Base-by-base conservation (phyloP, 2,113 vertebrate species). In the Mustelus asterias region DNA sequence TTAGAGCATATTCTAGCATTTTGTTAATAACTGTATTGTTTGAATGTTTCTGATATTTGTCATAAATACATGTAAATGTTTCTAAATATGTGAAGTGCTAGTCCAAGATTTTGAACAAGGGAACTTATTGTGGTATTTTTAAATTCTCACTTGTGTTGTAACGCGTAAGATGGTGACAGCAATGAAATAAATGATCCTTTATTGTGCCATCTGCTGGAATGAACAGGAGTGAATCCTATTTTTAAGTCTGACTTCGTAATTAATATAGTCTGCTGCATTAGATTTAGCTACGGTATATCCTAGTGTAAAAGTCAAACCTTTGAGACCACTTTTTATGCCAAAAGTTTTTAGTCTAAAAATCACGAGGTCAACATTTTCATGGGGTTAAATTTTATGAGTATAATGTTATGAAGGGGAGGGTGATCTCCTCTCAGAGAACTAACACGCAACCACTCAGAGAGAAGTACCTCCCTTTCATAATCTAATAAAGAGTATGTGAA, bases 21-120 rank as follows among this genome's bases (percentile, higher is more conserved):
- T 95, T 72, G 24, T 76, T 41, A 29, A 95, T 54, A 70, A 95
- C 54, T 33, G 65, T 72, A 72, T 54, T 76, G 41, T 95, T 48
- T 95, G 44, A 95, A 54, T 95, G 41, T 70, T 95, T 70, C 41
- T 95, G 94, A 95, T 70, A 10, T 54, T 54, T 54, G 26, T 72
- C 5, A 72, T 95, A 72, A 41, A 72, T 26, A 94, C 20, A 44
- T 24, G 41, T 24, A 26, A 48, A 69, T 26, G 33, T 69, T 44
- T 65, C 18, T 41, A 44, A 41, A 41, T 44, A 72, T 54, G 69
- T 95, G 54, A 95, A 76, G 41, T 93, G 60, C n/a, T 89, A 33
- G 86, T 89, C 86, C 86, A 89, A 58, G 26, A 5, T 22, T 10
- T 93, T 93, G 14, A 93, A 65, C 16, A 65, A 37, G 33, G 33